These are phyloP conservation scores for Sclerurus mexicanus DNA, from an alignment of 2,113 vertebrate species.

Conservation along the genomic window DNA sequence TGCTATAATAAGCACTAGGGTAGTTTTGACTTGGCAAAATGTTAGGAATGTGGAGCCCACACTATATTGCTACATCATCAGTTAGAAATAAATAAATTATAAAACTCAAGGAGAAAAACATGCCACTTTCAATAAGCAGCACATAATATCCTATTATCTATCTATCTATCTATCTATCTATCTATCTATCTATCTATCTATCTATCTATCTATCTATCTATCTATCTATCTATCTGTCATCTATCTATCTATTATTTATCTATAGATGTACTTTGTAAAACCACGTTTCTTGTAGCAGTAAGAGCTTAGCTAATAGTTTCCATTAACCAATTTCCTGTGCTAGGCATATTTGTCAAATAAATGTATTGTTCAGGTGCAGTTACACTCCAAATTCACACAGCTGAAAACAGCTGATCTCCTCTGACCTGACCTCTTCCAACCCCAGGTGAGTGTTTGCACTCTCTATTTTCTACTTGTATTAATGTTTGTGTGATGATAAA, in stretches of 20 bases:
- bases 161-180: no score
- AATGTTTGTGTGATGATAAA: neutral
- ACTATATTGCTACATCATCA: neutral
- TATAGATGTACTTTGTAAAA: neutral
- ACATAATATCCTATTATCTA: neutral
- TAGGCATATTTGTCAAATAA: neutral
- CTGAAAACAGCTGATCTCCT: neutral
- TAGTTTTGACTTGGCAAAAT: neutral
- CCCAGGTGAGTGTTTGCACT: neutral
- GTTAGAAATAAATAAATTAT: neutral
- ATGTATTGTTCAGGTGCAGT: neutral
- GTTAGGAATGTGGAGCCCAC: neutral
- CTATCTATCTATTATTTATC: neutral
- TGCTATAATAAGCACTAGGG: neutral
- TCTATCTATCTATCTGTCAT: neutral
- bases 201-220: no score
- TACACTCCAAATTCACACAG: neutral
- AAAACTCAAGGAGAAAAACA: neutral
- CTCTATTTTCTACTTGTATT: neutral
- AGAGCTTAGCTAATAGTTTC: neutral
- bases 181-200: no score
- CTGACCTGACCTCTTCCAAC: neutral
- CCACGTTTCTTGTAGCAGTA: neutral
- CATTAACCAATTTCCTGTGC: neutral
- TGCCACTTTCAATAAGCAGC: neutral